Percentiles rank a stretch among this genome's conserved stretches.
phyloP scores from a whole-genome alignment of 2,888 invertebrate species.

The Helicoverpa assulta region DNA sequence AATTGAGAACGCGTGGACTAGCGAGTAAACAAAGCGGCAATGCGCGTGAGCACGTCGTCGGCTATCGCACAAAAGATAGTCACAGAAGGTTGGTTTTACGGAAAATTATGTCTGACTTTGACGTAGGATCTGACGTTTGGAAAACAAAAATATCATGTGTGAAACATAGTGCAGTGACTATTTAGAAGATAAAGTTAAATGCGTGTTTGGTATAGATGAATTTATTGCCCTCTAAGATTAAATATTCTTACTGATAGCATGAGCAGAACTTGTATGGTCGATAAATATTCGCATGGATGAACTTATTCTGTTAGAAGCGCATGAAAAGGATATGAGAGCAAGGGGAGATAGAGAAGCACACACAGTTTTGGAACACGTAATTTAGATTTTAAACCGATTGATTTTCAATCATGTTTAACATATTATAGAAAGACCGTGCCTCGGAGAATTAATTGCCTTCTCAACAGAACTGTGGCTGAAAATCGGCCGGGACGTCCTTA shows the following conservation, averaged over 20 bases:
- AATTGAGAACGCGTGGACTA: constrained; percentile 72
- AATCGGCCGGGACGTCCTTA: no score
- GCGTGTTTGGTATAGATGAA: not conserved
- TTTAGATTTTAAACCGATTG: no score
- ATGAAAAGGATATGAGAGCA: not conserved
- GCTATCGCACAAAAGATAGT: constrained; percentile 41
- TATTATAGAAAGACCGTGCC: no score
- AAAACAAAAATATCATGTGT: constrained; percentile 16
- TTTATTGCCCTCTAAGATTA: not conserved
- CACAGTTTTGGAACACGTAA: no score
- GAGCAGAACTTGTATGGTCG: not conserved
- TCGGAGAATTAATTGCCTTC: no score
- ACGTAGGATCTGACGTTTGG: constrained; percentile 23
- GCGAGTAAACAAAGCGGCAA: constrained; percentile 67
- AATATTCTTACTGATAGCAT: not conserved
- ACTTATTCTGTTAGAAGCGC: no score
- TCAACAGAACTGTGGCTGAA: no score
- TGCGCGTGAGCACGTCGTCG: constrained; percentile 62
- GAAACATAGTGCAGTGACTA: not conserved
- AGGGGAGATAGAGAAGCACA: not conserved
- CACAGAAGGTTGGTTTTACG: constrained; percentile 47
- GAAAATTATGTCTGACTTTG: constrained; percentile 18
- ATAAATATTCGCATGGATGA: no score
- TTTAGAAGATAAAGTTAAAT: not conserved
- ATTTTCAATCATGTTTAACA: no score